Evolutionary conservation across 2,113 vertebrate genomes (phyloP), one percentile per base, ranked within the genome.

Genomic region (Pluvianellus socialis): DNA sequence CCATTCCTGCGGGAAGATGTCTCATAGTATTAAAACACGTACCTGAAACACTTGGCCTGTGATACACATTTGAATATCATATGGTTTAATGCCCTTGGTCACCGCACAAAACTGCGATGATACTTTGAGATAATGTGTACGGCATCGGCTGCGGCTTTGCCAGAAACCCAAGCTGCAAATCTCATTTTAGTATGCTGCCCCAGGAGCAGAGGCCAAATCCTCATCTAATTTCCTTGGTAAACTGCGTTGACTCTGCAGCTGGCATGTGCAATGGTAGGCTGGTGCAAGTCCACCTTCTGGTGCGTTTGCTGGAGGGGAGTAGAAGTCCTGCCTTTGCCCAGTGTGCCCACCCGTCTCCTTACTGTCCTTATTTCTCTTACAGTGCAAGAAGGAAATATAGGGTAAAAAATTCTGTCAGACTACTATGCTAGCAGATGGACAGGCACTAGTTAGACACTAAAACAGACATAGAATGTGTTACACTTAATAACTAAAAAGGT

Each of bases 91-190:
- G 27, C 26, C 49, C 52, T 81, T n/a, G 27, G 63, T 19, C 61
- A 52, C 18, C 0, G 0, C 0, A 7, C 6, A 61, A 32, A 79
- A 15, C 71, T n/a, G 12, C 13, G 10, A 4, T 15, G 35, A 4
- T 32, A 10, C 23, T 83, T 49, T 53, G 68, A 71, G 65, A 21
- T 11, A 6, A 2, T n/a, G 7, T 58, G 5, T 19, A 5, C 14
- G 28, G 33, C 53, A 80, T n/a, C 62, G 63, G 44, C 30, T 20
- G 42, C 35, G 49, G 24, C 32, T 53, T 67, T 83, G 20, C 63
- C 28, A 42, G 44, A 81, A 76, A 53, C 22, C 22, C 35, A 38
- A 67, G 59, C 14, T 33, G 10, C 27, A 70, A 63, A 65, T 4
- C 7, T 3, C 20, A 15, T 58, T 58, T 92, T 65, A 35, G 24